Evolutionary conservation across 2,113 vertebrate species (phyloP).

Genomic region (Strix uralensis): DNA sequence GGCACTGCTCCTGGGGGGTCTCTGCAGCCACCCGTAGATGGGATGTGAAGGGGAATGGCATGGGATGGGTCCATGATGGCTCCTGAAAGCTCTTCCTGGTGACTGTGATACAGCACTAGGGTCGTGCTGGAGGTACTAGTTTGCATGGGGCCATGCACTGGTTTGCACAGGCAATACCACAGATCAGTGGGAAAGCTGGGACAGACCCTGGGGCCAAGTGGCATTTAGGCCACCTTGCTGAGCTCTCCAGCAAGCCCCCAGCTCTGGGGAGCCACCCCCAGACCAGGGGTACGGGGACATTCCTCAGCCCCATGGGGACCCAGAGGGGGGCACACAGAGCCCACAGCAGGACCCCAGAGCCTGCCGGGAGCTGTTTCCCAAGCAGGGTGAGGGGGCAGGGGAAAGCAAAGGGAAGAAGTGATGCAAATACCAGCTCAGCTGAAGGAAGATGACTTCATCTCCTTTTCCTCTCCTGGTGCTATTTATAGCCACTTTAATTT

Average conservation of each 20-base stretch:
- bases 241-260: not conserved
- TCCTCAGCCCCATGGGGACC: not conserved
- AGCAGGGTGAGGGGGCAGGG: conserved; percentile 14
- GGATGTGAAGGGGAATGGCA: not conserved
- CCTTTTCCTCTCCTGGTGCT: conserved; percentile 67
- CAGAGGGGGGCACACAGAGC: not conserved
- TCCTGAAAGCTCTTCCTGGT: not conserved
- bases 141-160: not conserved
- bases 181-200: accelerated
- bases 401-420: conserved; percentile 46
- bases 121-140: not conserved
- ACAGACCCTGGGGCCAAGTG: accelerated
- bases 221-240: not conserved
- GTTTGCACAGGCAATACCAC: not conserved
- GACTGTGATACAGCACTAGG: not conserved
- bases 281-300: not conserved
- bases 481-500: conserved; percentile 75
- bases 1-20: not conserved
- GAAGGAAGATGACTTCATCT: conserved; percentile 75
- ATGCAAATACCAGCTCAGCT: conserved; percentile 70
- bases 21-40: accelerated
- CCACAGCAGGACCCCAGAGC: not conserved
- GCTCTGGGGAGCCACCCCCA: not conserved
- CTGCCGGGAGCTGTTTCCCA: accelerated
- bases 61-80: not conserved